Evolutionary conservation across 2,888 invertebrate species (phyloP).

Genomic region (Geotrupes spiniger): DNA sequence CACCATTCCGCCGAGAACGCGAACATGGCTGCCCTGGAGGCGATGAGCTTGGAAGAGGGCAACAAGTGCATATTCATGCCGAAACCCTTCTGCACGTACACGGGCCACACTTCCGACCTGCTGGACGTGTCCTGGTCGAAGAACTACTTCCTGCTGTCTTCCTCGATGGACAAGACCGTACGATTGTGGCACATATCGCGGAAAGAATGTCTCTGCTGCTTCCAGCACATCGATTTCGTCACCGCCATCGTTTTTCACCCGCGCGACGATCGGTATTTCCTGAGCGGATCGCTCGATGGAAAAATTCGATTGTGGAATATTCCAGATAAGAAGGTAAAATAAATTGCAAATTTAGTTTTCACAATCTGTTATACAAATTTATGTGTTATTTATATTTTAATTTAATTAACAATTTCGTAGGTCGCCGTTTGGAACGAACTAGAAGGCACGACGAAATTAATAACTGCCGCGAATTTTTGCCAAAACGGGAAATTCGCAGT

Average conservation of each 20-base stretch:
- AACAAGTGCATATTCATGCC: constrained; percentile 74
- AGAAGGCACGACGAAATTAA: constrained; percentile 89
- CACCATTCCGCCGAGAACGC: constrained; percentile 68
- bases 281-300: constrained; percentile 96
- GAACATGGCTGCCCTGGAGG: constrained; percentile 57
- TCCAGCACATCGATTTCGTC: constrained; percentile 98
- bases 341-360: no score
- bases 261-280: constrained; percentile 83
- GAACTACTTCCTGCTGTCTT: constrained; percentile 96
- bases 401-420: constrained; percentile 37
- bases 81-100: constrained; percentile 87
- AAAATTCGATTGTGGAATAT: constrained; percentile 99
- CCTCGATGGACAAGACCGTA: constrained; percentile 98
- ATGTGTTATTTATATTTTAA: neutral
- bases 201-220: constrained; percentile 96
- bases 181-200: constrained; percentile 96
- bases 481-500: constrained; percentile 98
- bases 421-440: constrained; percentile 98
- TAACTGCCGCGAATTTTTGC: constrained; percentile 96
- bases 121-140: constrained; percentile 99
- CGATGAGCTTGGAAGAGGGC: constrained; percentile 60
- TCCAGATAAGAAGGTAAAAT: constrained; percentile 85
- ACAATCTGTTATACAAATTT: constrained; percentile 6
- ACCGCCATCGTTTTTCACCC: constrained; percentile 99
- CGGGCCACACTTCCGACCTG: constrained; percentile 94